Conservation (phyloP, 2,113 vertebrate species). For the Abramis brama region DNA sequence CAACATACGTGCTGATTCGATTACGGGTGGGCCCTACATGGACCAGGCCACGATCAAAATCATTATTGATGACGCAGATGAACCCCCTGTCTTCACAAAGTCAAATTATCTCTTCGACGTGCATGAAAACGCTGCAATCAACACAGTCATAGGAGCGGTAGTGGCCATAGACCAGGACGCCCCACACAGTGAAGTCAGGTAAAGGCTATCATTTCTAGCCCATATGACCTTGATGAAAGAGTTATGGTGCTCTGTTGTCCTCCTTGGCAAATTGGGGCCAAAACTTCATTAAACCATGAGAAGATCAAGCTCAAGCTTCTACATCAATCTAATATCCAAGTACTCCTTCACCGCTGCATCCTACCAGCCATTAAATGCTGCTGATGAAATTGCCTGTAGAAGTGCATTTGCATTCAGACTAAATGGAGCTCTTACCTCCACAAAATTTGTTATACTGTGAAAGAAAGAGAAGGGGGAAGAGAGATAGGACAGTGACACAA, state of each 20-base stretch:
- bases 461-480: constrained; percentile 8
- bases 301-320: constrained; percentile 8
- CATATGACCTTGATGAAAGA: neutral
- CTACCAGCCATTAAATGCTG: constrained; percentile 17
- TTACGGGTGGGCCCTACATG: constrained; percentile 86
- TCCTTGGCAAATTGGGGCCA: neutral
- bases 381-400: constrained; percentile 32
- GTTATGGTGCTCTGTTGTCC: neutral
- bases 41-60: constrained; percentile 93
- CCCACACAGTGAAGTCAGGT: constrained; percentile 89
- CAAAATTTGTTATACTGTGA: constrained; percentile 33
- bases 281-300: neutral
- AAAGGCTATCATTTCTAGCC: constrained; percentile 45
- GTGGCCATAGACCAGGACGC: constrained; percentile 88
- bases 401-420: constrained; percentile 28
- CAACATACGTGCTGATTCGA: constrained; percentile 86
- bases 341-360: neutral
- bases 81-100: constrained; percentile 91
- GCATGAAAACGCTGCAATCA: constrained; percentile 90
- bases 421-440: constrained; percentile 36
- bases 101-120: constrained; percentile 89
- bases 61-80: constrained; percentile 90
- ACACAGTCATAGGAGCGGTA: constrained; percentile 89
- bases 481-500: constrained; percentile 35
- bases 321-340: constrained; percentile 23